Base-by-base conservation (phyloP, 2,113 vertebrate species). In the Malurus melanocephalus region DNA sequence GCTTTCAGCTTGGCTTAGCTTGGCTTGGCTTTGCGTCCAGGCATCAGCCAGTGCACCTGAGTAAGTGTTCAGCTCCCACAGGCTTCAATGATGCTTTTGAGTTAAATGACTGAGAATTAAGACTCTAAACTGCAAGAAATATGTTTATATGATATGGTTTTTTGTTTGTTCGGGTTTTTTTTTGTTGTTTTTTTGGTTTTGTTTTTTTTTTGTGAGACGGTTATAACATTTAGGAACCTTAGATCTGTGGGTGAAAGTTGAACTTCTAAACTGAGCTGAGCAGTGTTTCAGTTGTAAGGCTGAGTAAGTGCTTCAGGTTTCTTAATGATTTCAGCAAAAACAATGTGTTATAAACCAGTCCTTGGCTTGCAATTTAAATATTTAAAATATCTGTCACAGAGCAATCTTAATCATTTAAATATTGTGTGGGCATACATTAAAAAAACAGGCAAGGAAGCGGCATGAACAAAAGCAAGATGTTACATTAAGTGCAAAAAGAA, bases 281-380 rank as follows among this genome's bases (percentile, higher is more conserved):
- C 12, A 40, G 26, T 6, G 21, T 55, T 90, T 76, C 48, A 51
- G 52, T 67, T 32, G 55, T 48, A 66, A 80, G 43, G 24, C 19
- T 85, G 45, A 59, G 5, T 2, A 13, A 59, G n/a, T 64, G 38
- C 64, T 76, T 87, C 51, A 42, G 19, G 16, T 15, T 86, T 94
- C 32, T 14, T 55, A 74, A 56, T 28, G 12, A 87, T 80, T 80
- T 85, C 62, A 89, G 57, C 33, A 53, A 38, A 87, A 85, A 84
- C 22, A 3, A 82, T 67, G 28, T 35, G 35, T 59, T 92, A 45
- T 56, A 80, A 62, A 66, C 30, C 32, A 80, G 30, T 56, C 46
- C n/a, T 85, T 79, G 48, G 19, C 53, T 87, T 71, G 19, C 11
- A 67, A 32, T 71, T 92, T 68, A 67, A 87, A 66, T 80, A 90